Conservation (phyloP, 2,113 vertebrate genomes). For the Melanostigma gelatinosum region DNA sequence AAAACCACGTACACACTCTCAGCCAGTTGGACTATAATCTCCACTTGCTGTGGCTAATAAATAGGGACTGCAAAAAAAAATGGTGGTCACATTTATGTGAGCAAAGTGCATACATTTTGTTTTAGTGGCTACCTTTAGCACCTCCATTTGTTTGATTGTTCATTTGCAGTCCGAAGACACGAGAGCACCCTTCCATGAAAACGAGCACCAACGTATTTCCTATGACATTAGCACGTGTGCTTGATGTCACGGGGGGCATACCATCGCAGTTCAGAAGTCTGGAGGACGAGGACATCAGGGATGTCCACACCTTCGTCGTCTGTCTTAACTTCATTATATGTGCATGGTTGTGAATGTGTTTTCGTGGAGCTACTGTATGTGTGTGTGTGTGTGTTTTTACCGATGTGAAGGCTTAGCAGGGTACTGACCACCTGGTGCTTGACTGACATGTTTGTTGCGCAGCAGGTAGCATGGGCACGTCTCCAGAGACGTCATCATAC, state of each 20-base stretch:
- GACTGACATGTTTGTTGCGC: constrained; percentile 65
- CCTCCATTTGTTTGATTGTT: background rate
- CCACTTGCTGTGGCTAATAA: background rate
- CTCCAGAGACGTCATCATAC: constrained; percentile 62
- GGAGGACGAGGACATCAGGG: constrained; percentile 15
- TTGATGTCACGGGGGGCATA: background rate
- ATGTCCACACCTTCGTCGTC: constrained; percentile 9
- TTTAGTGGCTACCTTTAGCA: background rate
- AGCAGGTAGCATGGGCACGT: constrained; percentile 45
- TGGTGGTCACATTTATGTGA: background rate
- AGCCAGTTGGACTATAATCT: background rate
- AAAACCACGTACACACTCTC: background rate
- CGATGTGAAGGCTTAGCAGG: constrained; percentile 57
- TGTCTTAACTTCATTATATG: constrained; percentile 14
- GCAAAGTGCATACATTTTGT: background rate
- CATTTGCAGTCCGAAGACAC: background rate
- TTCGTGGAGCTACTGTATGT: background rate
- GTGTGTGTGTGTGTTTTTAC: constrained; percentile 42
- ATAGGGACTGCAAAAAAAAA: background rate
- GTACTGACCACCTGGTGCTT: constrained; percentile 67
- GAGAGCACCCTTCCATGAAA: background rate
- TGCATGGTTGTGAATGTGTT: background rate
- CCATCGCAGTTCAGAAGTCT: background rate
- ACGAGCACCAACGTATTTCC: background rate
- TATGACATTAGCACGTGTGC: background rate